Evolutionary conservation across 2,113 vertebrate genomes (phyloP), one percentile per base, ranked within the genome.

Genomic region (Atherinomorus stipes): DNA sequence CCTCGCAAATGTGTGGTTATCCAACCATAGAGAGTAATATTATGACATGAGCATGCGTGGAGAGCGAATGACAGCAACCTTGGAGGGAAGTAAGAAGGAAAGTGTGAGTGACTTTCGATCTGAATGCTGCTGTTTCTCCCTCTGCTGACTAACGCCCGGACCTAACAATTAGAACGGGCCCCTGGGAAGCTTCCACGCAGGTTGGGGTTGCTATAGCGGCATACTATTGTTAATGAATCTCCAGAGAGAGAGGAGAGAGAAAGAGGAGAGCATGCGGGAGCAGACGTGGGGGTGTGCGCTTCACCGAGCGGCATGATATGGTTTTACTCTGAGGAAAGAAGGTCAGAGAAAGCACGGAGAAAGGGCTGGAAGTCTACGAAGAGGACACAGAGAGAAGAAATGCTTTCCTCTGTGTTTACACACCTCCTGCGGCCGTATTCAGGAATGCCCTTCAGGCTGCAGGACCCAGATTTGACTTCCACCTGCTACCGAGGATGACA

Each of bases 201-300:
- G 87, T 90, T 66, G 58, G 62, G 85, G 93, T 93, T 74, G 0
- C 94, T 90, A 87, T 86, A 91, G 93, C 88, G 76, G 85, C 90
- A 74, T 82, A 76, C 84, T 88, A 92, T 88, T 90, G 92, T 91
- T 93, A 93, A 94, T 89, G 86, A 90, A 90, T 87, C 84, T 71
- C 70, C 78, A 91, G 86, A 64, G 88, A 78, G 85, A 71, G 59
- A 66, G 75, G 67, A 54, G 53, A 38, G 66, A 67, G 65, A 52
- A 61, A 12, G 69, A 64, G 58, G 69, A 74, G 75, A 70, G 59
- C 56, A 53, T 76, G 26, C 18, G 45, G 40, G 79, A 85, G 75
- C 61, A 54, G 45, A 60, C 38, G 44, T 53, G 85, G 83, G 76
- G 66, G 84, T 75, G 76, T 74, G 85, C 91, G 85, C 85, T 77